Percentiles rank a stretch among this genome's conserved stretches.
phyloP scores from a whole-genome alignment of 2,888 invertebrate species.

The Catocala sponsa region DNA sequence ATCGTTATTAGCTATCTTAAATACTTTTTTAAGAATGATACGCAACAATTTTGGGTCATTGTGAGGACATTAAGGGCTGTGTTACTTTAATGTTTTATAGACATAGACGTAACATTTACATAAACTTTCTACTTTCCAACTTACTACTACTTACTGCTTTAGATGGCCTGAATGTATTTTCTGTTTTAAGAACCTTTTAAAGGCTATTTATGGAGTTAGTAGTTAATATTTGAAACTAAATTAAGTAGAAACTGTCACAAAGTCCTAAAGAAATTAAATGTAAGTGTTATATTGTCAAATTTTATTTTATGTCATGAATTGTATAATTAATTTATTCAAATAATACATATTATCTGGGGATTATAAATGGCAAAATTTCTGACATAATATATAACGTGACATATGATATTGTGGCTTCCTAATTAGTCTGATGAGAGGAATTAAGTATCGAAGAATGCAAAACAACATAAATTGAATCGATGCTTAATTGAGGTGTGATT shows the following conservation, averaged over 20 bases:
- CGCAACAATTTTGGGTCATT: neutral
- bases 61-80: neutral
- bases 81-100: constrained; percentile 5
- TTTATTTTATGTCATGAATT: no score
- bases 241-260: neutral
- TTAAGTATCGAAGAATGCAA: no score
- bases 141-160: constrained; percentile 31
- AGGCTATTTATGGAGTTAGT: constrained; percentile 19
- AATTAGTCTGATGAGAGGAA: no score
- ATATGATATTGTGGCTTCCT: no score
- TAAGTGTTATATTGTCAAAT: neutral
- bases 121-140: constrained; percentile 14
- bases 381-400: no score
- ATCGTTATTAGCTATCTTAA: constrained; percentile 22
- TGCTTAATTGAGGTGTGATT: no score
- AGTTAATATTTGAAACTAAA: constrained; percentile 6
- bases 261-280: neutral
- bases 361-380: no score
- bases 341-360: no score
- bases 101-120: constrained; percentile 8
- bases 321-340: no score
- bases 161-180: constrained; percentile 2
- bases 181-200: constrained; percentile 11
- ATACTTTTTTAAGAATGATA: constrained; percentile 3
- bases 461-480: no score